Evolutionary conservation across 23 tunicate species (phyloP), one percentile per base, ranked within the genome.

Genomic region (Phallusia fumigata): DNA sequence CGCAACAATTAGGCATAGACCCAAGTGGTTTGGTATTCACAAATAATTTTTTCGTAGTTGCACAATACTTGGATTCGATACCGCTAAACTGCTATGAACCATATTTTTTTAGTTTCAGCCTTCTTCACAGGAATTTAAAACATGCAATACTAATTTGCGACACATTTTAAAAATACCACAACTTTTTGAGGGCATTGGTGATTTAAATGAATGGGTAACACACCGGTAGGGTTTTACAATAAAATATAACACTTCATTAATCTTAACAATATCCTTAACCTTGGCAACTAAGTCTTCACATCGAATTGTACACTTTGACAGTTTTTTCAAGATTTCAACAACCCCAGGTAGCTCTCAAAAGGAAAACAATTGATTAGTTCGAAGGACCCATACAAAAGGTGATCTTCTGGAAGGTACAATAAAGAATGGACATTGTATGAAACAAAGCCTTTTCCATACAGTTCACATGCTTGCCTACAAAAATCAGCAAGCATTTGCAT

Each of bases 401-500:
- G 13, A 58, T 58, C 69, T 21, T 58, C 69, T 58, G 69, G 16
- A 1, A 58, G 28, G 28, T 58, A 16, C 69, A 58, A 21, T 58
- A 58, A 21, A 6, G 69, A 58, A 58, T 58, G 69, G 8, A 58
- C 69, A 58, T 58, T 58, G 13, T 58, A 58, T 58, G 69, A 58
- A 58, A 58, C 69, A 58, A 58, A 58, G 8, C 69, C 69, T 58
- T 58, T 58, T 58, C 69, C 69, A 58, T 58, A 58, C 16, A 58
- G 16, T 2, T 2, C 13, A 30, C 69, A 83, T 18, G 44, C 26
- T 83, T 77, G 49, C 15, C 50, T 33, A 36, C 65, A 74, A 83
- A 83, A 83, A 31, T 83, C 79, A 74, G 5, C 18, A 19, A 83
- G 79, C 24, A 83, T n/a, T 15, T 73, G 73, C 10, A 34, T n/a